A percentile compares a stretch with the other conserved stretches of the same genome.
Evolutionary conservation across 2,888 invertebrate species (phyloP).

Genomic region (Clepsis dumicolana): DNA sequence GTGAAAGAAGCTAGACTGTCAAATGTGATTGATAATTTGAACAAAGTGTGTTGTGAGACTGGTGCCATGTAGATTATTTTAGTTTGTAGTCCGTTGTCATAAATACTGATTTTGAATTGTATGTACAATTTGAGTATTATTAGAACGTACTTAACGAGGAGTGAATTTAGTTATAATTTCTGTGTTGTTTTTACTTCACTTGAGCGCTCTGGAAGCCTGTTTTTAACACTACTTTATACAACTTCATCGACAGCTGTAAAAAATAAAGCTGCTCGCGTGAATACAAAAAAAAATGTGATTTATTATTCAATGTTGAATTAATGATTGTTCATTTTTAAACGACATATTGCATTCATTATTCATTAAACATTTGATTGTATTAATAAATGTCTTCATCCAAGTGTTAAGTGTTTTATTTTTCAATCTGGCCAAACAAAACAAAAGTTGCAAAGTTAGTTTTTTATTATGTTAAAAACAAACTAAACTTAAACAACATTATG

Average conservation of each 20-base stretch:
- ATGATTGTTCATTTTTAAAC: not conserved
- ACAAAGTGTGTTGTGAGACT: constrained; percentile 16
- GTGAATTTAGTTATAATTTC: constrained; percentile 50
- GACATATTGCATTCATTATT: constrained; percentile 34
- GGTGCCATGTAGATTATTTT: constrained; percentile 57
- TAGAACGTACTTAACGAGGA: constrained; percentile 63
- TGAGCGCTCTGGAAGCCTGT: constrained; percentile 30
- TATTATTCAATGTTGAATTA: constrained; percentile 12
- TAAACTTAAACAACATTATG: constrained; percentile 2
- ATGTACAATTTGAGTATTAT: constrained; percentile 62
- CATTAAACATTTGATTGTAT: constrained; percentile 18
- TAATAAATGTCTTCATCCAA: constrained; percentile 27
- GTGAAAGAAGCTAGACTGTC: constrained; percentile 14
- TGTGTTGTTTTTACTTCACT: constrained; percentile 18
- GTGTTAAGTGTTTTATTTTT: not conserved
- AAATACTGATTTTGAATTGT: constrained; percentile 20
- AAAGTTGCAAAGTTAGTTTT: not conserved
- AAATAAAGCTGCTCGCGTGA: not conserved
- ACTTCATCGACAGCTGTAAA: not conserved
- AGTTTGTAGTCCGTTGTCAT: constrained; percentile 34
- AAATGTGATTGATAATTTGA: constrained; percentile 13
- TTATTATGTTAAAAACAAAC: constrained; percentile 3
- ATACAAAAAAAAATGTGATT: constrained; percentile 19
- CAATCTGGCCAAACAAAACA: not conserved
- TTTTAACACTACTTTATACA: not conserved